A percentile compares a stretch with the other conserved stretches of the same genome.
Conservation (phyloP, 2,113 vertebrate species). For the Lagenorhynchus albirostris region DNA sequence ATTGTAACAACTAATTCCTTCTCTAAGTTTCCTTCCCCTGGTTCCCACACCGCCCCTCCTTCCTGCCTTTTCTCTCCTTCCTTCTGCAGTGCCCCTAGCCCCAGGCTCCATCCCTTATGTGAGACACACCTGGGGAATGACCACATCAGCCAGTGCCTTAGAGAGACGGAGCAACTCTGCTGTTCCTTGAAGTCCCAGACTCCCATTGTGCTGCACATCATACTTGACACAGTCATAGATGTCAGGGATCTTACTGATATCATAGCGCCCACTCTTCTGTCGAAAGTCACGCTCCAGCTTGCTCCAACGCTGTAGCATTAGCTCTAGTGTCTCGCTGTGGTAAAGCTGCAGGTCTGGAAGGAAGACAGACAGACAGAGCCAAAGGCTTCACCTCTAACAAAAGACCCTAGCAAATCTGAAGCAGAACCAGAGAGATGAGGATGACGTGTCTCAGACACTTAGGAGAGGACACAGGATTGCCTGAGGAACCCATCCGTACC, state of each 20-base stretch:
- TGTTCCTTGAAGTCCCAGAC: constrained; percentile 92
- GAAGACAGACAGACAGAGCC: constrained; percentile 29
- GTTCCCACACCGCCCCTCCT: neutral
- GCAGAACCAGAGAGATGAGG: neutral
- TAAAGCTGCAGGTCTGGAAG: constrained; percentile 93
- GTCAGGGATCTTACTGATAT: constrained; percentile 98
- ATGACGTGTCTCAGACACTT: neutral
- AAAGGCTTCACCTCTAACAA: neutral
- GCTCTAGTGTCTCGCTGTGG: constrained; percentile 95
- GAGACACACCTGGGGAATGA: constrained; percentile 94
- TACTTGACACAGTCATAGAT: constrained; percentile 99
- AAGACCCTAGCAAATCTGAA: neutral
- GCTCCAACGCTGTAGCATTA: constrained; percentile 98
- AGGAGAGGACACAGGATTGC: neutral
- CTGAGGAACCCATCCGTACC: neutral
- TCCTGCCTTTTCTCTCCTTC: neutral
- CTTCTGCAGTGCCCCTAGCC: neutral
- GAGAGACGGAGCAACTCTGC: constrained; percentile 93
- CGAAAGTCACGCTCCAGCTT: constrained; percentile 96
- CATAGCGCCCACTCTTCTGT: constrained; percentile 96
- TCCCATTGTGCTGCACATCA: constrained; percentile 94
- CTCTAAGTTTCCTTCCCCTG: neutral
- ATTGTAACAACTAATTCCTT: neutral
- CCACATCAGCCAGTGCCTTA: constrained; percentile 92
- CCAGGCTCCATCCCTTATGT: neutral